These are phyloP conservation scores for Cabera pusaria DNA, from an alignment of 2,888 invertebrate species.

Conservation along the genomic window DNA sequence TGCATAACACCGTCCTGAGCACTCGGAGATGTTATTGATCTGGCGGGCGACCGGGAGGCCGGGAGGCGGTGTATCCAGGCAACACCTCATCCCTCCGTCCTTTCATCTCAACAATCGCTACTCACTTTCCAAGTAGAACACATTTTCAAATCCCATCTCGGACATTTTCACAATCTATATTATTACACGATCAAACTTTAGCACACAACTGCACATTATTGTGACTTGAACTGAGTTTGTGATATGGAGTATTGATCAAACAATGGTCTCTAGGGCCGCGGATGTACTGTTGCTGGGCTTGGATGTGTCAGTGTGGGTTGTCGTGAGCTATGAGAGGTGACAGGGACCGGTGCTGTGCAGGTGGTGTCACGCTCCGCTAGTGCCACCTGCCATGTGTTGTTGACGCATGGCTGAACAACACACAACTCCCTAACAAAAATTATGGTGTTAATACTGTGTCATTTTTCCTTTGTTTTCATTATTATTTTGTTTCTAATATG, in stretches of 20 bases:
- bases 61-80: conserved; percentile 70
- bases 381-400: conserved; percentile 69
- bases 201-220: conserved; percentile 55
- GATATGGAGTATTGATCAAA: conserved; percentile 74
- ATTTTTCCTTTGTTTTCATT: conserved; percentile 12
- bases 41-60: conserved; percentile 61
- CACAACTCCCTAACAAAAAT: conserved; percentile 5
- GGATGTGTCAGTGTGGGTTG: conserved; percentile 47
- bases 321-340: conserved; percentile 48
- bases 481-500: too few species aligned
- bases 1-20: conserved; percentile 75
- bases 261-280: conserved; percentile 64
- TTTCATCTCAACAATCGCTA: conserved; percentile 52
- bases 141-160: conserved; percentile 79
- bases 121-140: conserved; percentile 82
- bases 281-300: conserved; percentile 35
- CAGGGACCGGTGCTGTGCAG: conserved; percentile 67
- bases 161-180: conserved; percentile 62
- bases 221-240: conserved; percentile 50
- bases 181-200: conserved; percentile 44
- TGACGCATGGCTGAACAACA: conserved; percentile 57
- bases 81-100: conserved; percentile 75
- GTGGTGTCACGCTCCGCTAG: conserved; percentile 66
- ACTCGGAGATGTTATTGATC: conserved; percentile 78
- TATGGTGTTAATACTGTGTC: conserved; percentile 10